phyloP scores from a whole-genome alignment of 2,797 vertebrate genomes.

The Protosalanx chinensis region DNA sequence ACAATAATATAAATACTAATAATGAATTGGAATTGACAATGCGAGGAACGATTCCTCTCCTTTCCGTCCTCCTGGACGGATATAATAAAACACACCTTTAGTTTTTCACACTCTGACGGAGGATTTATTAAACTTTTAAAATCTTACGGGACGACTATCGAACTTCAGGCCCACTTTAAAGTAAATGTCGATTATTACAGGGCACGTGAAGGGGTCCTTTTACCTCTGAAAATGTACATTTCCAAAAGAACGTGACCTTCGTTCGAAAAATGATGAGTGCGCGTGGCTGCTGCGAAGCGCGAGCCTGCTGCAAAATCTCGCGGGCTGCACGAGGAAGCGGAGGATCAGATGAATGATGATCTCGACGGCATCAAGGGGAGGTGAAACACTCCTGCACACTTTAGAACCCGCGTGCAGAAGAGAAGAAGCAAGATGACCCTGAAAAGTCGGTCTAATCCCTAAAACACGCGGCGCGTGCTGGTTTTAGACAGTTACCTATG shows the following conservation, averaged over 20 bases:
- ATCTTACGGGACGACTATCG: neutral
- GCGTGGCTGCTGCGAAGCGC: neutral
- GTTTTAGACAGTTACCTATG: too few relatives aligned
- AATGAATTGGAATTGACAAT: constrained; percentile 75
- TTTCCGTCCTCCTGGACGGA: constrained; percentile 56
- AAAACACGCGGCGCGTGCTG: too few relatives aligned
- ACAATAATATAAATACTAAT: constrained; percentile 75
- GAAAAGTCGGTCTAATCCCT: too few relatives aligned
- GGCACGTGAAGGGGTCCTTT: neutral
- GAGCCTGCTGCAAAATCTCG: too few relatives aligned
- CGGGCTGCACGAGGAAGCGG: too few relatives aligned
- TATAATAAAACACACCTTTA: constrained; percentile 47
- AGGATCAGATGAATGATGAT: neutral
- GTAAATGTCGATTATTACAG: neutral
- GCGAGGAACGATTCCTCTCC: constrained; percentile 61
- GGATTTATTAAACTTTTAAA: neutral
- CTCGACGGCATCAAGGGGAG: neutral
- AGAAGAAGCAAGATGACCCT: too few relatives aligned
- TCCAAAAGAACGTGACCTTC: neutral
- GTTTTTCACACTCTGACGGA: neutral
- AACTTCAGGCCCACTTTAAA: neutral
- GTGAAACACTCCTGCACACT: neutral
- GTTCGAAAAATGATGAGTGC: neutral
- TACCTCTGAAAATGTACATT: neutral
- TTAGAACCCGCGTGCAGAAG: neutral